Evolutionary conservation across 2,797 vertebrate species (phyloP).

Genomic region (Melopsittacus undulatus): DNA sequence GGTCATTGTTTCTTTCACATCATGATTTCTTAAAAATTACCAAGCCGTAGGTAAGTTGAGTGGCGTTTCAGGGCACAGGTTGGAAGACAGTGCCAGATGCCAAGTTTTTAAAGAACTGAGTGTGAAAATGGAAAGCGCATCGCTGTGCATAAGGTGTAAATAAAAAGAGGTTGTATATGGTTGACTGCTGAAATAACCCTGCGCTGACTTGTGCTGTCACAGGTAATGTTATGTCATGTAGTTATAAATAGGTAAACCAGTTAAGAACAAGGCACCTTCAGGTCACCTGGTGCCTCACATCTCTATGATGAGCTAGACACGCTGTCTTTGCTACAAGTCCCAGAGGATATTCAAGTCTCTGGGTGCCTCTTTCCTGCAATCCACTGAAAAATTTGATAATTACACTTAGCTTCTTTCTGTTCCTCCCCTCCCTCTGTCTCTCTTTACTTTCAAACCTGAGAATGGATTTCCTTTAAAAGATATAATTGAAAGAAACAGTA

Average conservation of each 20-base stretch:
- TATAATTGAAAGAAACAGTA: slow-evolving; percentile 11
- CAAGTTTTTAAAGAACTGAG: neutral
- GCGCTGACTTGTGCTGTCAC: slow-evolving; percentile 18
- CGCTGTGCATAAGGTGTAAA: neutral
- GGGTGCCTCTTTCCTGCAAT: neutral
- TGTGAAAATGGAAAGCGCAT: neutral
- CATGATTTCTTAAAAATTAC: neutral
- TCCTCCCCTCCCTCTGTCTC: neutral
- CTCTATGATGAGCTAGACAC: slow-evolving; percentile 11
- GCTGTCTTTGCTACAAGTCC: neutral
- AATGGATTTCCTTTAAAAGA: slow-evolving; percentile 2
- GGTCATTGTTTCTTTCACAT: neutral
- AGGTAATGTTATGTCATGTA: slow-evolving; percentile 10
- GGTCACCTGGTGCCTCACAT: slow-evolving; percentile 35
- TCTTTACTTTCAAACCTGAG: neutral
- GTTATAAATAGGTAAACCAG: slow-evolving; percentile 57
- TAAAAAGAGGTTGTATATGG: neutral
- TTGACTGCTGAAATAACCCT: slow-evolving; percentile 1
- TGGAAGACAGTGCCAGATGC: neutral
- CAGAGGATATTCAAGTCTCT: neutral
- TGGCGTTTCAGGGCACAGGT: neutral
- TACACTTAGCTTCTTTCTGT: neutral
- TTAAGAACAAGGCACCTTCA: slow-evolving; percentile 19
- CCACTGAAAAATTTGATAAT: neutral
- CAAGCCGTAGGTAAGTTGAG: neutral